These are phyloP conservation scores for Podabrus alpinus DNA, from an alignment of 2,888 invertebrate species.

Conservation along the genomic window DNA sequence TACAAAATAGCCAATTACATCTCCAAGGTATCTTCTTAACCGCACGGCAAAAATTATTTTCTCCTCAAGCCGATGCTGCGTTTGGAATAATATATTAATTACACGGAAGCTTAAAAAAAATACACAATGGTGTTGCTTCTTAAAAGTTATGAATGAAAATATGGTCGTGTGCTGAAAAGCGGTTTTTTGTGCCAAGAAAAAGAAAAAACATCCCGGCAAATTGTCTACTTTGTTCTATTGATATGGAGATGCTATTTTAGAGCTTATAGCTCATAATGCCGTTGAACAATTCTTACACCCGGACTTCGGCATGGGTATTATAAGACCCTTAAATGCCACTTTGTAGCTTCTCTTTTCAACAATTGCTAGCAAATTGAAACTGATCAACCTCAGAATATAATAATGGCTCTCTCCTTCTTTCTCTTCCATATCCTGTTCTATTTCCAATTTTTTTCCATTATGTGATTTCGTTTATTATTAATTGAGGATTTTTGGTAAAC, in stretches of 20 bases:
- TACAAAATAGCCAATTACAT: neutral
- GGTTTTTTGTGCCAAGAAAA: neutral
- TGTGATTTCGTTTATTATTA: neutral
- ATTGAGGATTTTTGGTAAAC: neutral
- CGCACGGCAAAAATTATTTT: too few species aligned
- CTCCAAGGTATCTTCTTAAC: neutral
- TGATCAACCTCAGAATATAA: slow-evolving; percentile 32
- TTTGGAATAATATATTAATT: neutral
- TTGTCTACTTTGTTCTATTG: slow-evolving; percentile 24
- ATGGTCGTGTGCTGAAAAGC: slow-evolving; percentile 2
- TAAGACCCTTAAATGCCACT: slow-evolving; percentile 35
- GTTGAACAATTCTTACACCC: slow-evolving; percentile 24
- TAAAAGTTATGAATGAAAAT: neutral
- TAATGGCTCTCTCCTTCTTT: slow-evolving; percentile 14
- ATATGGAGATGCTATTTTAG: slow-evolving; percentile 24
- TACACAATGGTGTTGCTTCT: neutral
- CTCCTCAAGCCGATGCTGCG: too few species aligned
- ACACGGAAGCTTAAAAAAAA: neutral
- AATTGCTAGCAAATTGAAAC: slow-evolving; percentile 38
- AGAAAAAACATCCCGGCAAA: slow-evolving; percentile 1
- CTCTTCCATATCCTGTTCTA: neutral
- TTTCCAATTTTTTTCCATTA: neutral
- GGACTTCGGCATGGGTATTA: slow-evolving; percentile 24
- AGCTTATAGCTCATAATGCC: slow-evolving; percentile 23
- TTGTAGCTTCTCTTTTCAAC: slow-evolving; percentile 36